Evolutionary conservation across 2,888 invertebrate species (phyloP).

Genomic region (Ctenicera cuprea): DNA sequence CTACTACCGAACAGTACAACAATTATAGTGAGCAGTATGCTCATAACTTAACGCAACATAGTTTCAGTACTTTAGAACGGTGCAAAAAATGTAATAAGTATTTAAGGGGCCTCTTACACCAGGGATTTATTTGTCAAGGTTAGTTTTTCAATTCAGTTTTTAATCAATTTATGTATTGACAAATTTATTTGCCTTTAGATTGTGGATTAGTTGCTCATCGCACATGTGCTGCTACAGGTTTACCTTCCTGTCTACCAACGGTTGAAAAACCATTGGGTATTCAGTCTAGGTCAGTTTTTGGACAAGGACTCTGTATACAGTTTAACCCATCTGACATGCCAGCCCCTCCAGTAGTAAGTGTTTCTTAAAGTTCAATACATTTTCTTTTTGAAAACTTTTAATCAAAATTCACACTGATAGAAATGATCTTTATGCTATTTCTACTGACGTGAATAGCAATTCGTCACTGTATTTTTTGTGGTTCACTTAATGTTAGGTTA

Average conservation of each 20-base stretch:
- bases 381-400: no score
- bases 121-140: constrained; percentile 83
- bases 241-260: constrained; percentile 75
- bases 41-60: constrained; percentile 77
- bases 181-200: constrained; percentile 68
- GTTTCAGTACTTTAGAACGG: constrained; percentile 80
- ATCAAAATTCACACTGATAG: not conserved
- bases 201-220: constrained; percentile 84
- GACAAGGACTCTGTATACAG: constrained; percentile 78
- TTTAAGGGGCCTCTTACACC: constrained; percentile 81
- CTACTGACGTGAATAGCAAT: constrained; percentile 5
- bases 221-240: constrained; percentile 80
- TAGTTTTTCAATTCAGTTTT: constrained; percentile 52
- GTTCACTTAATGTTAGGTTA: constrained; percentile 37
- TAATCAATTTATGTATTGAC: not conserved
- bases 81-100: constrained; percentile 85
- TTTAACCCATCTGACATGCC: constrained; percentile 75
- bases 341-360: constrained; percentile 77
- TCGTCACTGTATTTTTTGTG: constrained; percentile 20
- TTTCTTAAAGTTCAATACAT: not conserved
- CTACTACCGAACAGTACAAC: constrained; percentile 59
- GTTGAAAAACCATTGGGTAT: constrained; percentile 60
- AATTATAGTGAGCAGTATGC: constrained; percentile 58
- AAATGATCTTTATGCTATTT: constrained; percentile 1
- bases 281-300: constrained; percentile 75